Conservation (phyloP, 2,888 invertebrate species). For the Lypha dubia region DNA sequence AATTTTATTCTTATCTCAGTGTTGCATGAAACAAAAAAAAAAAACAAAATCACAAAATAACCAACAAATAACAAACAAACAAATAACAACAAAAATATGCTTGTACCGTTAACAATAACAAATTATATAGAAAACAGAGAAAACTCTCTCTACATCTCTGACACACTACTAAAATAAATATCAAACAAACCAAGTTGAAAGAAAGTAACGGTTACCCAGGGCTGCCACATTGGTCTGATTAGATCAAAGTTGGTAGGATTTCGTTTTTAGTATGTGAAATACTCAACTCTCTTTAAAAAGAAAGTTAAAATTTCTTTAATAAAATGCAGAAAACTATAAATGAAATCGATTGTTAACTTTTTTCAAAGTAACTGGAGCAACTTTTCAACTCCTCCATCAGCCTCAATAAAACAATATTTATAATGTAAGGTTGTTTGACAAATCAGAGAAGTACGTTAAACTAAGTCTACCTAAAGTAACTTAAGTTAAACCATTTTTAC, state of each 20-base stretch:
- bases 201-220: constrained; percentile 41
- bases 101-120: constrained; percentile 54
- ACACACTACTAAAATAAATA: constrained; percentile 23
- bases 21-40: constrained; percentile 62
- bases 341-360: background rate
- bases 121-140: constrained; percentile 11
- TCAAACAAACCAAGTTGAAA: constrained; percentile 4
- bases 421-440: background rate
- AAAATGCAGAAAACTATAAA: background rate
- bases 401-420: constrained; percentile 11
- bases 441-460: constrained; percentile 44
- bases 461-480: too few relatives aligned
- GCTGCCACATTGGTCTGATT: too few relatives aligned
- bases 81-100: constrained; percentile 50
- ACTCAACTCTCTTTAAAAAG: background rate
- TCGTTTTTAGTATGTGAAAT: background rate
- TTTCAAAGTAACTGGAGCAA: background rate
- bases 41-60: constrained; percentile 41
- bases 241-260: too few relatives aligned
- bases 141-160: constrained; percentile 16
- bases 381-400: constrained; percentile 18
- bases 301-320: background rate
- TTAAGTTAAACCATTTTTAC: too few relatives aligned
- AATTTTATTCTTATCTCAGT: constrained; percentile 68
- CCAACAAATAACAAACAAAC: constrained; percentile 36